A percentile compares a stretch with the other conserved stretches of the same genome.
These are phyloP conservation scores for Omphaloscelis lunosa DNA, from an alignment of 2,888 invertebrate genomes.

Conservation along the genomic window DNA sequence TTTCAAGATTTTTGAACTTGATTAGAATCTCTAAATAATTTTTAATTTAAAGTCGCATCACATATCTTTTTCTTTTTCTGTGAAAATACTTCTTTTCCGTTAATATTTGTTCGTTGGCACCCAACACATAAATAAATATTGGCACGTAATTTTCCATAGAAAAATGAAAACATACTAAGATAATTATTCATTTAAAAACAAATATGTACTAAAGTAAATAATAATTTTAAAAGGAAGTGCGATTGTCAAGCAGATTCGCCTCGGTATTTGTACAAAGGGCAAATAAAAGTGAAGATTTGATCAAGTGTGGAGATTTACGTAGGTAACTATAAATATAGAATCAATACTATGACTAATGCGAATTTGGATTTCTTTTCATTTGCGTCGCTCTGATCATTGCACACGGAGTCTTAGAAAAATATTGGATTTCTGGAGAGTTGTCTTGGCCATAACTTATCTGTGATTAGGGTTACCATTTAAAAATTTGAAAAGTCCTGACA, in stretches of 20 bases:
- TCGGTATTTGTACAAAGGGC: slow-evolving; percentile 15
- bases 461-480: too few relatives aligned
- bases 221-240: slow-evolving; percentile 14
- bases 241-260: slow-evolving; percentile 23
- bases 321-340: background rate
- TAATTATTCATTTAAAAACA: slow-evolving; percentile 10
- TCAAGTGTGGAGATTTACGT: slow-evolving; percentile 27
- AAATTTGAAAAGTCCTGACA: too few relatives aligned
- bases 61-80: background rate
- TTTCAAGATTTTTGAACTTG: background rate
- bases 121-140: slow-evolving; percentile 21
- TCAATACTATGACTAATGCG: background rate
- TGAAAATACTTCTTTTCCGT: background rate
- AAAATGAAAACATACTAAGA: background rate
- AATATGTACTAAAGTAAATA: slow-evolving; percentile 9
- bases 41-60: background rate
- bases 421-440: too few relatives aligned
- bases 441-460: too few relatives aligned
- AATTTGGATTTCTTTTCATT: slow-evolving; percentile 14
- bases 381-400: background rate
- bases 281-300: slow-evolving; percentile 19
- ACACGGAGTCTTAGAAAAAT: background rate
- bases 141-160: slow-evolving; percentile 12
- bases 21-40: background rate
- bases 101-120: background rate